These are phyloP conservation scores for Crotophaga sulcirostris DNA, from an alignment of 2,113 vertebrate genomes.

Conservation along the genomic window DNA sequence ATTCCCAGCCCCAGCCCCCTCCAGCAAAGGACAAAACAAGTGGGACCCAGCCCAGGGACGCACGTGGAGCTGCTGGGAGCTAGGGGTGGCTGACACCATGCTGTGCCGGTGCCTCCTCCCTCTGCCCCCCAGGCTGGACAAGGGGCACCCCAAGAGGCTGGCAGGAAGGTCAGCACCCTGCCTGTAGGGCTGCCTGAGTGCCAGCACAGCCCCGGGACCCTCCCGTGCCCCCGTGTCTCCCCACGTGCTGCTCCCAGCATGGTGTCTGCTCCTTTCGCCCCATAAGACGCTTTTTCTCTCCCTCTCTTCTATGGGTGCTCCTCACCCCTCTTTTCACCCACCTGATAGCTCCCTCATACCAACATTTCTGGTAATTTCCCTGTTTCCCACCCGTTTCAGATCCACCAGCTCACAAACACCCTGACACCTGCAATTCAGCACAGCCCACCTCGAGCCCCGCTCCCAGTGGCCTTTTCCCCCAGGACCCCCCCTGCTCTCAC, in stretches of 20 bases:
- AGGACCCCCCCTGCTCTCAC: fast-evolving
- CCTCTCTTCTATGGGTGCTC: neutral
- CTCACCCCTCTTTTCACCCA: neutral
- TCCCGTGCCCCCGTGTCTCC: neutral
- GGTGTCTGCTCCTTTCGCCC: neutral
- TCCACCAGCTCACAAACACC: fast-evolving
- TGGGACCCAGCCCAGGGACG: neutral
- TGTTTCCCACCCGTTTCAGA: neutral
- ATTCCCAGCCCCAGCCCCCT: neutral
- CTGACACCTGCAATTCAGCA: neutral
- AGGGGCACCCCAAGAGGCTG: neutral
- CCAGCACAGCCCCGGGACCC: neutral
- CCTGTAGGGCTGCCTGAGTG: fast-evolving
- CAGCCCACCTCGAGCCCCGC: neutral
- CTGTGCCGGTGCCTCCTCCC: neutral
- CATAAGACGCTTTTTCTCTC: no score
- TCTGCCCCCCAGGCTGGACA: neutral
- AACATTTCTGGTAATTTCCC: neutral
- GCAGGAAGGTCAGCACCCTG: neutral
- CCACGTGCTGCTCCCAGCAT: neutral
- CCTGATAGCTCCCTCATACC: neutral
- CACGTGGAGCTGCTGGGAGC: neutral
- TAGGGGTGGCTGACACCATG: neutral
- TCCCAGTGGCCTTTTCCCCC: neutral
- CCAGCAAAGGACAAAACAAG: neutral